A percentile compares a stretch with the other conserved stretches of the same genome.
These are phyloP conservation scores for Cavia aperea DNA, from an alignment of 2,113 vertebrate genomes.

Conservation along the genomic window DNA sequence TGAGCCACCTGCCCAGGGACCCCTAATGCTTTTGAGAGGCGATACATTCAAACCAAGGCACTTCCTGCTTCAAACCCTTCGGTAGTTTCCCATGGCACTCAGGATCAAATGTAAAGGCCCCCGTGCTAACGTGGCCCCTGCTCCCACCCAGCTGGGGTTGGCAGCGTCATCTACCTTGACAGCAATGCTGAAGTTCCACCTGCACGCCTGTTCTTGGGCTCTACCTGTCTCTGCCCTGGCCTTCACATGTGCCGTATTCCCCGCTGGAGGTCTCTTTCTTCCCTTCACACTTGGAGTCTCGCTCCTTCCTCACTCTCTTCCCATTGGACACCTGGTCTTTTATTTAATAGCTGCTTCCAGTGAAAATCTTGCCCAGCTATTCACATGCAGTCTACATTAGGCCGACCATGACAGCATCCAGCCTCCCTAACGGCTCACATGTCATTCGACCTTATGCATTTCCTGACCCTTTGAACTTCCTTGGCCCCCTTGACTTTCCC, in stretches of 20 bases:
- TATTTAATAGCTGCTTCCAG: background rate
- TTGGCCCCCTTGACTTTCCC: too few species aligned
- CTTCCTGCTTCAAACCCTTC: background rate
- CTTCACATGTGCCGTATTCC: background rate
- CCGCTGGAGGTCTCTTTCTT: background rate
- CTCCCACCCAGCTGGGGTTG: background rate
- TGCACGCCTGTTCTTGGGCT: background rate
- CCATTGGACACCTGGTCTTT: background rate
- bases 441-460: background rate
- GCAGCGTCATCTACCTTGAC: background rate
- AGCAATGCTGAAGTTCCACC: background rate
- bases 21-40: background rate
- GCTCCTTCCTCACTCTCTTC: background rate
- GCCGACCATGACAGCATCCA: background rate
- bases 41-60: background rate
- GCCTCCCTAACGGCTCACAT: background rate
- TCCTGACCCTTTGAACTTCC: too few species aligned
- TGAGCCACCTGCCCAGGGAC: background rate
- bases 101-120: background rate
- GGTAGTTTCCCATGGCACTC: background rate
- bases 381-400: background rate
- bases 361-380: background rate
- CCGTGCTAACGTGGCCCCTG: background rate
- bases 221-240: background rate
- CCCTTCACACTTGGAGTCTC: background rate